Conservation (phyloP, 1,140 invertebrate genomes). For the Drosophila bipectinata region DNA sequence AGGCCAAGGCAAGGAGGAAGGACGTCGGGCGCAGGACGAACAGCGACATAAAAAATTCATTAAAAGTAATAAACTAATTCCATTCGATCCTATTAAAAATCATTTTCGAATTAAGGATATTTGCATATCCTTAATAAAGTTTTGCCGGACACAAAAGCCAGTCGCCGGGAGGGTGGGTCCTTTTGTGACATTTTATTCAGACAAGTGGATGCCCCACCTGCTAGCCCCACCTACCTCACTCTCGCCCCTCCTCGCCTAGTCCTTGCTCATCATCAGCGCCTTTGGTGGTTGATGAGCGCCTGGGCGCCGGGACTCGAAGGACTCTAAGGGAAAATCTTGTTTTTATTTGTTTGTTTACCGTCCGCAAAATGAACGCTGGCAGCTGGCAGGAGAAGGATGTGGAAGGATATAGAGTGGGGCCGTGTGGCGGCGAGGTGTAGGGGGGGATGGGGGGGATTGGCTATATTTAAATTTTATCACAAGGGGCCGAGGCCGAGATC, state of each 20-base stretch:
- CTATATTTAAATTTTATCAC: conserved; percentile 82
- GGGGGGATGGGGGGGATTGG: conserved; percentile 24
- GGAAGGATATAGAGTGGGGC: neutral
- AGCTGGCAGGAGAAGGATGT: conserved; percentile 1
- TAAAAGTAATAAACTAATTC: conserved; percentile 84
- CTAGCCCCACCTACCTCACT: neutral
- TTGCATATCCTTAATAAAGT: conserved; percentile 84
- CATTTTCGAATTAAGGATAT: conserved; percentile 84
- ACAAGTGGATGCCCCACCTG: conserved; percentile 69
- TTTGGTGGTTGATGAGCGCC: conserved; percentile 68
- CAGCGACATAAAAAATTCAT: conserved; percentile 83
- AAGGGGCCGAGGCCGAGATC: conserved; percentile 32
- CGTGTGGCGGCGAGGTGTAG: neutral
- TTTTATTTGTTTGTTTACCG: conserved; percentile 83
- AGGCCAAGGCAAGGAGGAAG: conserved; percentile 22
- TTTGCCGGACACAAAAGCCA: conserved; percentile 70
- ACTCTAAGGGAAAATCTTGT: conserved; percentile 64
- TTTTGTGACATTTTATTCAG: conserved; percentile 78
- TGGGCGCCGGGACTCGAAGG: conserved; percentile 37
- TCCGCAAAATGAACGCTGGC: conserved; percentile 78
- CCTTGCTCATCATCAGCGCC: conserved; percentile 46
- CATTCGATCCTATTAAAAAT: conserved; percentile 84
- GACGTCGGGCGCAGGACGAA: conserved; percentile 6
- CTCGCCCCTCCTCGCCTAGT: neutral
- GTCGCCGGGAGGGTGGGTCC: conserved; percentile 17